Base-by-base conservation (phyloP, 2,113 vertebrate species). In the Athene noctua region DNA sequence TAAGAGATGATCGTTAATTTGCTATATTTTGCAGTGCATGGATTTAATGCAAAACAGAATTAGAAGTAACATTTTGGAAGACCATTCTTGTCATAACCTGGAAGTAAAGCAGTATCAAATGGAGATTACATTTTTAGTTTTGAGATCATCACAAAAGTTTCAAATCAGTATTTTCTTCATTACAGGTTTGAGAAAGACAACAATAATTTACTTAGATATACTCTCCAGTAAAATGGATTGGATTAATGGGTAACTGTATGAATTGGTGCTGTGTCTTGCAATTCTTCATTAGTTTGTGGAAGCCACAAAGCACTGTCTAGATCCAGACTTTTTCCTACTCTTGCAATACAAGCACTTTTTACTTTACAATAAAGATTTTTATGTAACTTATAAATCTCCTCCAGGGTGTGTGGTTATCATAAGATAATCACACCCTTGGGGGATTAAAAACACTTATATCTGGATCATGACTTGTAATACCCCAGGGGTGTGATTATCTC, bases 381-480 rank as follows among this genome's bases (percentile, higher is more conserved):
- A 70, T 95, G 83, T 95, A 91, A 97, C 52, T 97, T 97, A 94
- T 79, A 96, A 97, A 92, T 96, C 90, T 98, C 94, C 96, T 98
- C 93, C 62, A 90, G 93, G 92, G 96, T 94, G 97, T 97, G 97
- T 98, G 97, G 97, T 98, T 98, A 97, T 98, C 96, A 97, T 97
- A 94, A 94, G 17, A 97, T 98, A 98, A 98, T 98, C 97, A 98
- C 86, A 95, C 96, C 92, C 97, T 88, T 96, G 97, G 97, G 98
- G 96, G 92, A 96, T 98, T 98, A 97, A 98, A 98, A 98, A 92
- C 96, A 98, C 97, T 98, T 98, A 97, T 98, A 96, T 98, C 95
- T 97, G 96, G 95, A 98, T 98, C 97, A 97, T 93, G 96, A 97
- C 92, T 98, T 97, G 90, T 91, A 97, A 95, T 97, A 96, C 97